phyloP scores from a whole-genome alignment of 2,113 vertebrate species.

The Chamaea fasciata region DNA sequence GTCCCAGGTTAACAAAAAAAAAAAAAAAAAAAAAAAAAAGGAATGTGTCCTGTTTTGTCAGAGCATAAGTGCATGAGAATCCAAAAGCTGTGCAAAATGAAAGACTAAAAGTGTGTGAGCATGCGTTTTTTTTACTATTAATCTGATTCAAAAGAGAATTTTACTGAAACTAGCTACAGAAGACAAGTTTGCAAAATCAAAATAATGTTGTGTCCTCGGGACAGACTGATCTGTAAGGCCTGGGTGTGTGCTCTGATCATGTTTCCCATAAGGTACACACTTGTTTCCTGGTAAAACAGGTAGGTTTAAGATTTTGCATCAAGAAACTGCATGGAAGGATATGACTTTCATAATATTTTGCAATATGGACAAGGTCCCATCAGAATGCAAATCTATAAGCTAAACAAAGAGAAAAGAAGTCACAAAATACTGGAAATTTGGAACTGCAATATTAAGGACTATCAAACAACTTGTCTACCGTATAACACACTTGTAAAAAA shows the following conservation, averaged over 20 bases:
- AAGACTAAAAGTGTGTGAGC: background rate
- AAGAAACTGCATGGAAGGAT: background rate
- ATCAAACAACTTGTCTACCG: background rate
- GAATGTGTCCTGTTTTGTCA: background rate
- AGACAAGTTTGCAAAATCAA: background rate
- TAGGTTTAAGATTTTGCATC: background rate
- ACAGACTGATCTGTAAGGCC: background rate
- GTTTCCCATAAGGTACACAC: background rate
- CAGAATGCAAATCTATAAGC: background rate
- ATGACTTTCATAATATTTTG: background rate
- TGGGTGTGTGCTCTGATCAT: accelerated
- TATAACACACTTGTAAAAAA: background rate
- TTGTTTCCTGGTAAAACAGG: background rate
- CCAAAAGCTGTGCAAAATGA: background rate
- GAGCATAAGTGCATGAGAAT: background rate
- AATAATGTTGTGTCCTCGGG: background rate
- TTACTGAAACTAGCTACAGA: background rate
- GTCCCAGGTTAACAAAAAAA: background rate
- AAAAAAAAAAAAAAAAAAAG: background rate
- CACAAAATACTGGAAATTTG: background rate
- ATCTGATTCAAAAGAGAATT: background rate
- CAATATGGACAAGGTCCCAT: background rate
- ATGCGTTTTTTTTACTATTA: background rate
- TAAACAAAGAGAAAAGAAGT: background rate
- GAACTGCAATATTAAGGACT: background rate